Percentiles rank a stretch among this genome's conserved stretches.
phyloP scores from a whole-genome alignment of 2,113 vertebrate species.

The Sinosuthora webbiana region DNA sequence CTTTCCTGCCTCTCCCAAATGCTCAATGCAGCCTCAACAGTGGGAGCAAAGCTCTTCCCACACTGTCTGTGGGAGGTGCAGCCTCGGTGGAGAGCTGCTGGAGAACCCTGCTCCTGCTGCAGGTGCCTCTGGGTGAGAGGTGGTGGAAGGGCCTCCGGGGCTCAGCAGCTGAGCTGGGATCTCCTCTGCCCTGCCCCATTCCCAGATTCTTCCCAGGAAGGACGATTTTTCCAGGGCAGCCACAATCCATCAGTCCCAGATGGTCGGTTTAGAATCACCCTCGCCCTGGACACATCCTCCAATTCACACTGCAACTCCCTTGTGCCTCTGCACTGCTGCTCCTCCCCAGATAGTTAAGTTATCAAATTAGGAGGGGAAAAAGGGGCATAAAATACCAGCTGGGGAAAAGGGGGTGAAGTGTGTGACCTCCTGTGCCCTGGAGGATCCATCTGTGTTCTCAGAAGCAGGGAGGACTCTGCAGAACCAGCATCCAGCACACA shows the following conservation, averaged over 20 bases:
- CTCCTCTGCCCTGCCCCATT: not conserved
- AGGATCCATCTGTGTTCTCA: not conserved
- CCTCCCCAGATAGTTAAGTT: not conserved
- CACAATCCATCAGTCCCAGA: not conserved
- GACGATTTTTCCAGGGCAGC: not conserved
- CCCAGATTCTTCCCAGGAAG: not conserved
- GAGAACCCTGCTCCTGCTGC: not conserved
- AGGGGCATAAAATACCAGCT: not conserved
- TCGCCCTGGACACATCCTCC: not conserved
- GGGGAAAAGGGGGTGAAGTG: not conserved
- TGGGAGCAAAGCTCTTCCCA: not conserved
- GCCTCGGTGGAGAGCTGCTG: not conserved
- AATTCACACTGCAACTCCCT: not conserved
- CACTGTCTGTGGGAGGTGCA: accelerated
- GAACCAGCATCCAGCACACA: not conserved
- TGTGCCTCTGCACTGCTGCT: not conserved
- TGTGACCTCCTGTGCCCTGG: not conserved
- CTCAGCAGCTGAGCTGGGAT: not conserved
- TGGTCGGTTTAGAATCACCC: accelerated
- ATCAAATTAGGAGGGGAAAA: accelerated
- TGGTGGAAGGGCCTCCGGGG: not conserved
- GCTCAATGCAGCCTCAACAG: accelerated
- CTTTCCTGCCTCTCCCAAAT: not conserved
- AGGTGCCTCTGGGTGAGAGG: not conserved
- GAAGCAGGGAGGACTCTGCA: not conserved